Conservation (phyloP, 2,888 invertebrate genomes). For the Caenorhabditis sinica region DNA sequence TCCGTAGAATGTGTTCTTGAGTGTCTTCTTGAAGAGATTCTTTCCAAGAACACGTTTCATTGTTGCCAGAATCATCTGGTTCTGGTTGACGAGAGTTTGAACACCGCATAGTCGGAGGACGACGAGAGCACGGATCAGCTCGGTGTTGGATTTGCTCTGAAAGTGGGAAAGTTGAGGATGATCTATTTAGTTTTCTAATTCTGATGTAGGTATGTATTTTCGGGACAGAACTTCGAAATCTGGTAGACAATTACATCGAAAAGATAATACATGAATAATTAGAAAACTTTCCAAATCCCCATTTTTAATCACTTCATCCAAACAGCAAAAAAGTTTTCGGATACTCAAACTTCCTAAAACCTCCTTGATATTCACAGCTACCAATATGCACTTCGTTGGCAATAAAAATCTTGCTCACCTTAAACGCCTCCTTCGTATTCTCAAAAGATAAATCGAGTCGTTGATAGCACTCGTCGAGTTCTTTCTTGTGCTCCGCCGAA, state of each 20-base stretch:
- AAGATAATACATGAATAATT: no score
- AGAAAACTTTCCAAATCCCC: no score
- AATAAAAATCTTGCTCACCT: slow-evolving; percentile 67
- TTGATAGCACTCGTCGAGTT: slow-evolving; percentile 78
- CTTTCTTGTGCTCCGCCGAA: slow-evolving; percentile 66
- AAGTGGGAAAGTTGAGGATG: no score
- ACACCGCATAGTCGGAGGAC: slow-evolving; percentile 80
- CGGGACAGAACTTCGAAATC: no score
- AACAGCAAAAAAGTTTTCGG: no score
- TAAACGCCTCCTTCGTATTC: slow-evolving; percentile 83
- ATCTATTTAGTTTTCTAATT: no score
- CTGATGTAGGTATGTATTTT: no score
- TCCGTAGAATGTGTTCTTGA: slow-evolving; percentile 97
- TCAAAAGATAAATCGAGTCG: slow-evolving; percentile 80
- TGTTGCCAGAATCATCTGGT: slow-evolving; percentile 76
- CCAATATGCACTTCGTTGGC: background rate
- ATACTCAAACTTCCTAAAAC: no score
- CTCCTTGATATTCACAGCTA: no score
- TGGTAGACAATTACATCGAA: no score
- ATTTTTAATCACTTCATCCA: no score
- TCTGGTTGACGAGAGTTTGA: slow-evolving; percentile 80
- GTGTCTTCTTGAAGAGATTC: slow-evolving; percentile 84
- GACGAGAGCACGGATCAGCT: slow-evolving; percentile 79
- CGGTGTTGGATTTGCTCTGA: slow-evolving; percentile 83
- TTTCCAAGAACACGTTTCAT: slow-evolving; percentile 73